These are phyloP conservation scores for Pyrrhura leucotis DNA, from an alignment of 2,797 vertebrate species.

Conservation along the genomic window DNA sequence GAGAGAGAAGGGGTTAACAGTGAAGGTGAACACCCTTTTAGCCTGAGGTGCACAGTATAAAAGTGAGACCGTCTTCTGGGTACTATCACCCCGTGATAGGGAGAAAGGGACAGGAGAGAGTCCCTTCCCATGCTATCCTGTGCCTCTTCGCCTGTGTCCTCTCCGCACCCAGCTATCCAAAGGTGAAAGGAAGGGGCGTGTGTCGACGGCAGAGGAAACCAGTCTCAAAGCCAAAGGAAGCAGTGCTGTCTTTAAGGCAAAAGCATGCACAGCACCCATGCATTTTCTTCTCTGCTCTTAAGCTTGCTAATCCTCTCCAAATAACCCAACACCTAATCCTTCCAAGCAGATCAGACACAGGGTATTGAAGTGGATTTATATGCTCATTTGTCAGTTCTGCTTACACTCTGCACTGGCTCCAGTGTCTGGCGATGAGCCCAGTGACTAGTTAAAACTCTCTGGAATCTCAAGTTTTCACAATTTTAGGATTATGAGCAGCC, in stretches of 20 bases:
- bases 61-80: not conserved
- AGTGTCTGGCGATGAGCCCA: not conserved
- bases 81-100: rapidly evolving
- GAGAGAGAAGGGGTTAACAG: not conserved
- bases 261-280: not conserved
- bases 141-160: not conserved
- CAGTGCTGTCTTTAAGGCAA: not conserved
- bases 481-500: not conserved
- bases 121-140: not conserved
- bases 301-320: not conserved
- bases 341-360: not conserved
- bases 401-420: not conserved
- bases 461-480: conserved; percentile 2
- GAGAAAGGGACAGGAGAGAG: not conserved
- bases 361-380: not conserved
- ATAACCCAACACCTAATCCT: conserved; percentile 9
- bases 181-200: not conserved
- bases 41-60: not conserved
- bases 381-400: not conserved
- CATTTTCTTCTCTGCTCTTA: not conserved
- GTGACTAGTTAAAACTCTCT: not conserved
- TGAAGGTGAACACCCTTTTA: not conserved
- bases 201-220: not conserved
- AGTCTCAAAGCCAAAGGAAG: not conserved
- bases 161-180: not conserved